A percentile compares a stretch with the other conserved stretches of the same genome.
Evolutionary conservation across 2,797 vertebrate genomes (phyloP).

Genomic region (Hyperoplus immaculatus): DNA sequence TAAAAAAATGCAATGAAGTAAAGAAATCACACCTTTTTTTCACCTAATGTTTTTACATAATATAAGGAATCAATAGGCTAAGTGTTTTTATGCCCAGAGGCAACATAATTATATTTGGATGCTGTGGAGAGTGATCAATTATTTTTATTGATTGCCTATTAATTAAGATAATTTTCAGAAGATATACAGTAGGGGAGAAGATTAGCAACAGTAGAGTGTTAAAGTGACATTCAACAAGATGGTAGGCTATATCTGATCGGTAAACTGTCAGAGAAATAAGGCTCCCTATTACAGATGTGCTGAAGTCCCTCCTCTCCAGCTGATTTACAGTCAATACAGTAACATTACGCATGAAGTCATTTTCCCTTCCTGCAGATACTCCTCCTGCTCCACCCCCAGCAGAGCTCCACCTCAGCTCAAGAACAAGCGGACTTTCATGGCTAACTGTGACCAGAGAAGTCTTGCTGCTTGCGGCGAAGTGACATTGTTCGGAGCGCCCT

Average conservation of each 20-base stretch:
- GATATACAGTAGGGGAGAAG: background rate
- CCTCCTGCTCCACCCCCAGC: conserved; percentile 34
- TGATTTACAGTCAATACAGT: conserved; percentile 16
- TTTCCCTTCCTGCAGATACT: background rate
- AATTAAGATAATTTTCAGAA: background rate
- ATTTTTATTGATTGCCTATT: background rate
- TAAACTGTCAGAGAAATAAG: background rate
- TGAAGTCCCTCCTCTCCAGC: background rate
- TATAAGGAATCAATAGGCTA: background rate
- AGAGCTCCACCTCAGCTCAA: conserved; percentile 8
- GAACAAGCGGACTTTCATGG: background rate
- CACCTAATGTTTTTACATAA: background rate
- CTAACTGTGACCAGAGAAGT: no score
- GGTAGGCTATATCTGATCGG: background rate
- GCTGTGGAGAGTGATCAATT: background rate
- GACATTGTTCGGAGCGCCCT: conserved; percentile 60
- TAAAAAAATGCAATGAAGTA: no score
- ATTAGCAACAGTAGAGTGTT: background rate
- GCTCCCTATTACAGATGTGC: background rate
- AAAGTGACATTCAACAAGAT: background rate
- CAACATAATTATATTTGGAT: background rate
- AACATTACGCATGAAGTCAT: background rate
- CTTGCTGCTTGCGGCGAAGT: background rate
- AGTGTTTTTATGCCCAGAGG: background rate
- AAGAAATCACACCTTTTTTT: background rate